Evolutionary conservation across 2,797 vertebrate genomes (phyloP), one percentile per base, ranked within the genome.

Genomic region (Sebastiscus tertius): DNA sequence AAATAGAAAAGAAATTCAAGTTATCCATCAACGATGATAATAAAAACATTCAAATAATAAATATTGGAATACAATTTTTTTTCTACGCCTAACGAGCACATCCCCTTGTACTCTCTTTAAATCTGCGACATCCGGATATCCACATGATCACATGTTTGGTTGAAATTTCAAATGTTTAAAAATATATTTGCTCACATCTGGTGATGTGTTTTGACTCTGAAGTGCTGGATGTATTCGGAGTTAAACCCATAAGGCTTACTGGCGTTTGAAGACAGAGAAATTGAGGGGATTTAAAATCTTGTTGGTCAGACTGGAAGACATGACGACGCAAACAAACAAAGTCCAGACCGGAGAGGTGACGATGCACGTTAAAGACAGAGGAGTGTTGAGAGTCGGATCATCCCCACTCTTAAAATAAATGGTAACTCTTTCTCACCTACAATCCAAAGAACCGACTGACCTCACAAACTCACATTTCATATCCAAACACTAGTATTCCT

Each of bases 41-140:
- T 80, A 88, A 88, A 91, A 86, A 93, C 89, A 94, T 92, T 92
- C 77, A 94, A 94, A 93, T 93, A 91, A 93, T 93, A 91, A 93
- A 92, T 79, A 86, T 16, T 83, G 78, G 86, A 93, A 78, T 84
- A 87, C 72, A 81, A 46, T 39, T 39, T 39, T 39, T 81, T 81
- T 73, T 75, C 78, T 88, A 76, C 59, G 56, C 65, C 87, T 82
- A 80, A 80, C 82, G 29, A 77, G 78, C 82, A 84, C 61, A 77
- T 87, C 88, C 86, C 85, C 92, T 9, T 20, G 61, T 73, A 60
- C 74, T 72, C 83, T 78, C 69, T 13, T 55, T 66, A 46, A 68
- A 63, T 74, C 64, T 6, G 12, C 39, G 60, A 79, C 71, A 33
- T 81, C 72, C 56, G 77, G 59, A 86, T 67, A 67, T 49, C 76